These are phyloP conservation scores for Telmatherina bonti DNA, from an alignment of 2,797 vertebrate species.

Conservation along the genomic window DNA sequence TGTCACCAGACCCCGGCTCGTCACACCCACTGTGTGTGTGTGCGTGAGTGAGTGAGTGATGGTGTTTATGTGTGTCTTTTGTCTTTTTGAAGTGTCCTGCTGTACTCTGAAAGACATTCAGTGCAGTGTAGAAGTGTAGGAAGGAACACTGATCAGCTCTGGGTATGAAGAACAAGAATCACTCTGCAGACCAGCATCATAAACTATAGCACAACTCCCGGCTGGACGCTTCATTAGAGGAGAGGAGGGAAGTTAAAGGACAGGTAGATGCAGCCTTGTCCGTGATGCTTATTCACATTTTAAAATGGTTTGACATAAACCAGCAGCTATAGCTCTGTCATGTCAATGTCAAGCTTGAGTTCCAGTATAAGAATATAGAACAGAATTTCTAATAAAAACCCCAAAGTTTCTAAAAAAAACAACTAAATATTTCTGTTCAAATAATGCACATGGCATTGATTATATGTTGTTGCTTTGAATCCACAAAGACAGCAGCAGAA, in stretches of 20 bases:
- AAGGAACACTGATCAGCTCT: conserved; percentile 23
- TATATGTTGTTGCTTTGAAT: neutral
- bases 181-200: conserved; percentile 64
- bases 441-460: neutral
- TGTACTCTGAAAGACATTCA: conserved; percentile 31
- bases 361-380: neutral
- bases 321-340: neutral
- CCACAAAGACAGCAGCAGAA: neutral
- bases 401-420: neutral
- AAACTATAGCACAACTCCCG: conserved; percentile 61
- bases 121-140: conserved; percentile 23
- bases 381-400: neutral
- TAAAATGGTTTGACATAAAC: neutral
- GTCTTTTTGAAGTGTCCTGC: conserved; percentile 47
- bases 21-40: conserved; percentile 12
- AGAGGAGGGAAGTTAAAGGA: neutral
- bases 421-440: neutral
- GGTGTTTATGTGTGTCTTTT: conserved; percentile 38
- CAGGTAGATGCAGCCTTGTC: neutral
- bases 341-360: neutral
- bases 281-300: neutral
- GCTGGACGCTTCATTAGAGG: conserved; percentile 16
- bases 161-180: conserved; percentile 29
- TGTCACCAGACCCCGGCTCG: conserved; percentile 27
- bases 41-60: conserved; percentile 5